These are phyloP conservation scores for Pseudomyrmex flavicornis DNA, from an alignment of 1,140 invertebrate genomes.

Conservation along the genomic window DNA sequence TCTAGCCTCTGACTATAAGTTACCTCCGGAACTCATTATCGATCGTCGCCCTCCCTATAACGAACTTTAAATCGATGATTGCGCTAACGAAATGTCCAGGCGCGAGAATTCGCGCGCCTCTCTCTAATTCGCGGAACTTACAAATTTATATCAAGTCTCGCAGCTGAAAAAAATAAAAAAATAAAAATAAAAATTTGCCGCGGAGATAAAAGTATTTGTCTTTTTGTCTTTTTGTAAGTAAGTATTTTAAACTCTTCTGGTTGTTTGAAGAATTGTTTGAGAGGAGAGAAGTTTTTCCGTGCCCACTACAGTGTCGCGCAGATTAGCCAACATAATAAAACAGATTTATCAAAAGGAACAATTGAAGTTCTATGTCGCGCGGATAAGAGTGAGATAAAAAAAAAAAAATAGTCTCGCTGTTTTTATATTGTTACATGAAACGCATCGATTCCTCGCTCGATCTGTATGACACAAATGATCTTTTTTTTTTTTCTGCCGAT, in stretches of 20 bases:
- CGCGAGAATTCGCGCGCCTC: constrained; percentile 54
- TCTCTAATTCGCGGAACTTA: constrained; percentile 41
- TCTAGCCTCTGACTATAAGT: constrained; percentile 69
- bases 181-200: constrained; percentile 1
- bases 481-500: neutral
- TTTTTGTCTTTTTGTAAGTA: neutral
- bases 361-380: neutral
- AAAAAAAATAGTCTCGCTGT: neutral
- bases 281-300: neutral
- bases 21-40: constrained; percentile 71
- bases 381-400: neutral
- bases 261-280: neutral
- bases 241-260: neutral
- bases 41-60: constrained; percentile 72
- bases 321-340: neutral
- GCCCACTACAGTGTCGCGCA: neutral
- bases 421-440: neutral
- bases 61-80: constrained; percentile 81
- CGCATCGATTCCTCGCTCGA: neutral
- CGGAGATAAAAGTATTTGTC: neutral
- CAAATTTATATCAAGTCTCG: constrained; percentile 52
- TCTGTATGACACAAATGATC: neutral
- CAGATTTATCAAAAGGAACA: neutral
- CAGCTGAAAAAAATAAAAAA: too few relatives aligned
- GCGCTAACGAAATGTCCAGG: constrained; percentile 72